phyloP scores from a whole-genome alignment of 2,797 vertebrate genomes.

The Pangasius sanitwongsei region DNA sequence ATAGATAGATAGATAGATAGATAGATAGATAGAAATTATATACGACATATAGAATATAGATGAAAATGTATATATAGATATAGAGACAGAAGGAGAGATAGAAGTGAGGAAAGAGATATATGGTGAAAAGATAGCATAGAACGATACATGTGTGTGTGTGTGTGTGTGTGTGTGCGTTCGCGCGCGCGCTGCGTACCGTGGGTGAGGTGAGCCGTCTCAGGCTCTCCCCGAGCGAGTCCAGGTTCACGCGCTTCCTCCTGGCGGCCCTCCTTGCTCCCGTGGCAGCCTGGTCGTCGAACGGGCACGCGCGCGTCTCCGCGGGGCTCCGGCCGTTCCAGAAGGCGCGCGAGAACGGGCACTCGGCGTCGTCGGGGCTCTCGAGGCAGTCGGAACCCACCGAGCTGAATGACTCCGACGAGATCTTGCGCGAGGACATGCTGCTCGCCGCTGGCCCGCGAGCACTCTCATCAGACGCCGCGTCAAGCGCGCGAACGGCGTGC shows the following conservation, averaged over 20 bases:
- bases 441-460: slow-evolving; percentile 54
- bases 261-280: slow-evolving; percentile 70
- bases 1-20: background rate
- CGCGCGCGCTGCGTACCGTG: slow-evolving; percentile 78
- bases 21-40: background rate
- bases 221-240: slow-evolving; percentile 95
- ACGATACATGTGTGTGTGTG: background rate
- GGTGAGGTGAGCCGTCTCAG: slow-evolving; percentile 90
- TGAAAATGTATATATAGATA: background rate
- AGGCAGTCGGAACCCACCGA: slow-evolving; percentile 92
- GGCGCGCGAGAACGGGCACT: slow-evolving; percentile 81
- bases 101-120: background rate
- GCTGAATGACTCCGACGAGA: slow-evolving; percentile 96
- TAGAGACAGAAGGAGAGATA: background rate
- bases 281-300: slow-evolving; percentile 69
- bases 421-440: slow-evolving; percentile 87
- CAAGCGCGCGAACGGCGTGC: slow-evolving; percentile 41
- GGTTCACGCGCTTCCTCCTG: slow-evolving; percentile 88
- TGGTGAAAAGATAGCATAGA: background rate
- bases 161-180: slow-evolving; percentile 6
- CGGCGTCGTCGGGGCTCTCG: slow-evolving; percentile 87
- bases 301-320: slow-evolving; percentile 71
- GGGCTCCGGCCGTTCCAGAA: slow-evolving; percentile 92
- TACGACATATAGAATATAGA: background rate
- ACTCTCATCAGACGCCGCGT: slow-evolving; percentile 71